These are phyloP conservation scores for Scaptomyza montana DNA, from an alignment of 1,140 invertebrate species.

Conservation along the genomic window DNA sequence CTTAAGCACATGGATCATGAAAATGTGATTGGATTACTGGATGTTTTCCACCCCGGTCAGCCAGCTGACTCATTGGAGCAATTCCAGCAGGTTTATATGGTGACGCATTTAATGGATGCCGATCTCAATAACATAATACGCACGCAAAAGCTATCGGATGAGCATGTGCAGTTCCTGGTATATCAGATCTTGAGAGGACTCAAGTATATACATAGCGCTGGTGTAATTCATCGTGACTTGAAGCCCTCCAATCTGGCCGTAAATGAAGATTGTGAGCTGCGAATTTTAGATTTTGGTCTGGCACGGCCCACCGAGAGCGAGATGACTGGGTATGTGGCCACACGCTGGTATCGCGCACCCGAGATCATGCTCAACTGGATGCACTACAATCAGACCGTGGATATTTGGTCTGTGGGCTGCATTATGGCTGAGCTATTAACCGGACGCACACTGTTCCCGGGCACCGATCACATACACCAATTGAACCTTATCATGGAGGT, in stretches of 20 bases:
- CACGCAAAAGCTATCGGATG: constrained; percentile 98
- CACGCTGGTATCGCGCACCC: constrained; percentile 96
- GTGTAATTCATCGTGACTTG: constrained; percentile 99
- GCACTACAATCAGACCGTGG: constrained; percentile 99
- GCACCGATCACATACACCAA: constrained; percentile 99
- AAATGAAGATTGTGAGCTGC: constrained; percentile 99
- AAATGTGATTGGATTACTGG: constrained; percentile 97
- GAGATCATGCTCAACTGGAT: constrained; percentile 99
- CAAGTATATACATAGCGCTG: constrained; percentile 99
- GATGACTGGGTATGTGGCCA: constrained; percentile 99
- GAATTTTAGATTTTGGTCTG: constrained; percentile 99
- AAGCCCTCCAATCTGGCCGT: constrained; percentile 99
- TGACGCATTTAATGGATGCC: constrained; percentile 99
- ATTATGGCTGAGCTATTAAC: constrained; percentile 99
- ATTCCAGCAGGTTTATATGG: constrained; percentile 97
- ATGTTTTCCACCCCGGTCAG: constrained; percentile 95
- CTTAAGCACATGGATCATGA: constrained; percentile 99
- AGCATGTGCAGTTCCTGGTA: constrained; percentile 99
- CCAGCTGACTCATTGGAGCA: constrained; percentile 87
- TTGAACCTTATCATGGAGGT: constrained; percentile 98
- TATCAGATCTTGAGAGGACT: constrained; percentile 99
- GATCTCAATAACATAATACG: constrained; percentile 99
- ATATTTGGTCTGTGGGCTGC: constrained; percentile 99
- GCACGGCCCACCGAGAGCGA: constrained; percentile 98
- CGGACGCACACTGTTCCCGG: constrained; percentile 96